phyloP scores from a whole-genome alignment of 2,113 vertebrate genomes.

The Cheilinus undulatus region DNA sequence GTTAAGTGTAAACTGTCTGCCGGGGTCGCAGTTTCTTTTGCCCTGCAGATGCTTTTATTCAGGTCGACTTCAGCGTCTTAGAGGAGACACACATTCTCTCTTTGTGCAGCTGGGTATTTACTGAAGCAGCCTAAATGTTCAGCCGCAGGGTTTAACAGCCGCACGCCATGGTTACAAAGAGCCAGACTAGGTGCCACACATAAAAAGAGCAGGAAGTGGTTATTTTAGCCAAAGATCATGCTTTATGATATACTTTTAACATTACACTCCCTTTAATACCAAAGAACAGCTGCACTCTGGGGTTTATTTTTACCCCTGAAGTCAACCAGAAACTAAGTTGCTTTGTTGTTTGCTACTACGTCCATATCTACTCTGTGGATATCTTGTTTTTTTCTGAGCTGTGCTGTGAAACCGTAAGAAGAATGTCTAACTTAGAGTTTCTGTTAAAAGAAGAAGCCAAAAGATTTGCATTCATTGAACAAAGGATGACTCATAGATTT shows the following conservation, averaged over 20 bases:
- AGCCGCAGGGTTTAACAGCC: conserved; percentile 48
- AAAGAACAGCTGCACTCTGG: not conserved
- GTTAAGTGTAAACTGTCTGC: conserved; percentile 47
- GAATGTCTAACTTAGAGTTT: too few species aligned
- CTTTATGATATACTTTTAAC: not conserved
- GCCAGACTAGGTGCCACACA: conserved; percentile 20
- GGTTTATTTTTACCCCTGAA: not conserved
- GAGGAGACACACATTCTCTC: conserved; percentile 49
- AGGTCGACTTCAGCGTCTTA: conserved; percentile 59
- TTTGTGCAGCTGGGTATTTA: conserved; percentile 70
- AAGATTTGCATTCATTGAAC: too few species aligned
- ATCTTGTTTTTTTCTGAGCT: too few species aligned
- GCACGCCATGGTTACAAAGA: conserved; percentile 30
- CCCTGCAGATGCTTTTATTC: conserved; percentile 69
- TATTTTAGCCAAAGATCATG: conserved; percentile 2
- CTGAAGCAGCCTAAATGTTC: conserved; percentile 72
- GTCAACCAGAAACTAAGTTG: too few species aligned
- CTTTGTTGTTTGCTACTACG: not conserved
- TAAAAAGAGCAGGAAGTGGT: conserved; percentile 11
- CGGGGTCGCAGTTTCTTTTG: conserved; percentile 46
- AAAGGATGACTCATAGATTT: too few species aligned
- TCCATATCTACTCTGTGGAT: too few species aligned
- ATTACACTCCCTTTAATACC: not conserved
- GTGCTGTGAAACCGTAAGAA: too few species aligned
- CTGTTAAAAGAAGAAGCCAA: too few species aligned